phyloP scores from a whole-genome alignment of 35 echinoderm and acorn worm species.

The Lytechinus variegatus region DNA sequence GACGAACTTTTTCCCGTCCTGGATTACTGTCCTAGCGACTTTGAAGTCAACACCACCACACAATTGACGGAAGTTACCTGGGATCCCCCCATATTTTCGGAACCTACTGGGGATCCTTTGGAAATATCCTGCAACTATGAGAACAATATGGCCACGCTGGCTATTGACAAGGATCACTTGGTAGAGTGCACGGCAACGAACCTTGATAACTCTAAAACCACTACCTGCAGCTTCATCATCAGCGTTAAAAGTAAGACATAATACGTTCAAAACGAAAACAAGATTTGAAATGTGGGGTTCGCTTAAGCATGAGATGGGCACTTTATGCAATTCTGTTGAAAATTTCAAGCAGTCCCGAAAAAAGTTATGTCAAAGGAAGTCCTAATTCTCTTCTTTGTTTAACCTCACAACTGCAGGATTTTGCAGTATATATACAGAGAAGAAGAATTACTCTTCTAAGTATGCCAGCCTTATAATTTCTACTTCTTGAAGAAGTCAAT shows the following conservation, averaged over 20 bases:
- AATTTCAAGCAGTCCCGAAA: too few relatives aligned
- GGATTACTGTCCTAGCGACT: background rate
- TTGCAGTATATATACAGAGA: too few relatives aligned
- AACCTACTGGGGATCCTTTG: background rate
- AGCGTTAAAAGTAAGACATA: background rate
- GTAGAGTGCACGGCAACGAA: background rate
- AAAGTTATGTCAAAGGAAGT: too few relatives aligned
- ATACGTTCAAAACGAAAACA: too few relatives aligned
- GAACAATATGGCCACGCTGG: background rate
- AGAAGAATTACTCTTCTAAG: too few relatives aligned
- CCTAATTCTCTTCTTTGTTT: too few relatives aligned
- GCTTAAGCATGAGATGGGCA: too few relatives aligned
- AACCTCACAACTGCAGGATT: too few relatives aligned
- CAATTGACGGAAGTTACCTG: background rate
- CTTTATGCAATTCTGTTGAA: too few relatives aligned
- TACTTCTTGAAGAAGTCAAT: too few relatives aligned
- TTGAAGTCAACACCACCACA: background rate
- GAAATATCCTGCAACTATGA: constrained; percentile 2
- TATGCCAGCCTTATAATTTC: too few relatives aligned
- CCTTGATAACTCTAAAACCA: background rate
- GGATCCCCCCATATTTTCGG: background rate
- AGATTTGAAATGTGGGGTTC: too few relatives aligned
- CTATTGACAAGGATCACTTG: background rate
- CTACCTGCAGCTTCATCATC: background rate
- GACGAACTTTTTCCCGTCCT: background rate